Conservation (phyloP, 2,797 vertebrate species). For the Acanthis flammea region DNA sequence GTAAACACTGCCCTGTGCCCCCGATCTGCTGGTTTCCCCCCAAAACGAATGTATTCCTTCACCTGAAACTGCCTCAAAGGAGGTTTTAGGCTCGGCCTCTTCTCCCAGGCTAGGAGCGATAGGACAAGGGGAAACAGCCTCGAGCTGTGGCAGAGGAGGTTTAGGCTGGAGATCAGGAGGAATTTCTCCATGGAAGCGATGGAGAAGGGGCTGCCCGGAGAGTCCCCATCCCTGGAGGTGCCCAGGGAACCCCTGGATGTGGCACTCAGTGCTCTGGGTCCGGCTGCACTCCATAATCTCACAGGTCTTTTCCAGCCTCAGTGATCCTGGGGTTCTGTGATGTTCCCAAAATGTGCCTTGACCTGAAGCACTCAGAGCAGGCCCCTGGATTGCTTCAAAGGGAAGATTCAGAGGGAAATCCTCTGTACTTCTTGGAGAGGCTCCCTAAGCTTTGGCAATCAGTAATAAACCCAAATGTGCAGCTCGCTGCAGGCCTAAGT, state of each 20-base stretch:
- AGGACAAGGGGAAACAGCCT: no score
- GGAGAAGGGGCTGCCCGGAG: not conserved
- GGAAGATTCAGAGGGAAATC: not conserved
- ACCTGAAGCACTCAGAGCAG: rapidly evolving
- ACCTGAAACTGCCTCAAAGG: rapidly evolving
- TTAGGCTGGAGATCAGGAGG: not conserved
- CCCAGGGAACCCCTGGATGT: rapidly evolving
- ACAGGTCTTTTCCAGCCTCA: rapidly evolving
- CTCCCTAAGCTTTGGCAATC: not conserved
- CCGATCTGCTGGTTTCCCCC: rapidly evolving
- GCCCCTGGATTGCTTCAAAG: not conserved
- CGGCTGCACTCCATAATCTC: not conserved
- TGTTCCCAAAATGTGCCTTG: not conserved
- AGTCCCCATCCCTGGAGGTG: not conserved
- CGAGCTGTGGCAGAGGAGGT: not conserved
- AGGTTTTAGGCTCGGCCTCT: not conserved
- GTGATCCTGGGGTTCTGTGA: not conserved
- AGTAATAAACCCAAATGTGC: not conserved
- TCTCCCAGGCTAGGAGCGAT: not conserved
- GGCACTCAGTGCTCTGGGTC: not conserved
- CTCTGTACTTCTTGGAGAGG: not conserved
- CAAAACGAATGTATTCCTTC: rapidly evolving
- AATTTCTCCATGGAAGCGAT: not conserved
- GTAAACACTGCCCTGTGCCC: rapidly evolving
- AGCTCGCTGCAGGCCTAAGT: not conserved